Evolutionary conservation across 2,888 invertebrate genomes (phyloP).

Genomic region (Stictocephala bisonia): DNA sequence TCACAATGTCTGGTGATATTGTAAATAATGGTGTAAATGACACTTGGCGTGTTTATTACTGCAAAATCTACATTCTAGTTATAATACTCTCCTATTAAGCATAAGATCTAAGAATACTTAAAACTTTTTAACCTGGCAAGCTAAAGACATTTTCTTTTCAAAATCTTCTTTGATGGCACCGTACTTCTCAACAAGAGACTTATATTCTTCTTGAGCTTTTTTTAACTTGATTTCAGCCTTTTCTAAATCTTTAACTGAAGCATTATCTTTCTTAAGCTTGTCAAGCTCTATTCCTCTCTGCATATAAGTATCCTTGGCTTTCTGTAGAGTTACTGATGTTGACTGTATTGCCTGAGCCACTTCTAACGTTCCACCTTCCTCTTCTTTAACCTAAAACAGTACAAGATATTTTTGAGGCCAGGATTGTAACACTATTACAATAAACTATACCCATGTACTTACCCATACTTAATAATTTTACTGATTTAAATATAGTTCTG

Average conservation of each 20-base stretch:
- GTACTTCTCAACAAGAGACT: slow-evolving; percentile 91
- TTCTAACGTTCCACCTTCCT: slow-evolving; percentile 92
- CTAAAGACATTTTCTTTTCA: slow-evolving; percentile 94
- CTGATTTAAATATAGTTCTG: no score
- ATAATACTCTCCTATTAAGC: not conserved
- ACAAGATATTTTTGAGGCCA: not conserved
- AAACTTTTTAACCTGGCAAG: slow-evolving; percentile 85
- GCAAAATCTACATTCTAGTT: no score
- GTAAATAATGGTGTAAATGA: no score
- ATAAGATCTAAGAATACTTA: not conserved
- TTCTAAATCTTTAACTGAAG: slow-evolving; percentile 91
- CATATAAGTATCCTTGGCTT: slow-evolving; percentile 92
- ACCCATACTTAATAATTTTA: not conserved
- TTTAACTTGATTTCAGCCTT: slow-evolving; percentile 92
- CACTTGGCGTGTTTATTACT: no score
- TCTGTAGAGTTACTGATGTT: slow-evolving; percentile 87
- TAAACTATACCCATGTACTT: no score
- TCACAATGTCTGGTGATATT: no score
- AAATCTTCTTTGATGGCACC: slow-evolving; percentile 91
- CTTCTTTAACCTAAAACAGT: slow-evolving; percentile 82
- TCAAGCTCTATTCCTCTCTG: slow-evolving; percentile 90
- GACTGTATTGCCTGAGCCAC: slow-evolving; percentile 90
- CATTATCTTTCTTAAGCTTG: slow-evolving; percentile 89
- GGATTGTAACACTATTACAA: not conserved
- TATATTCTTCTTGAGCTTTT: slow-evolving; percentile 96